These are phyloP conservation scores for Calliphora vomitoria DNA, from an alignment of 2,888 invertebrate genomes.

Conservation along the genomic window DNA sequence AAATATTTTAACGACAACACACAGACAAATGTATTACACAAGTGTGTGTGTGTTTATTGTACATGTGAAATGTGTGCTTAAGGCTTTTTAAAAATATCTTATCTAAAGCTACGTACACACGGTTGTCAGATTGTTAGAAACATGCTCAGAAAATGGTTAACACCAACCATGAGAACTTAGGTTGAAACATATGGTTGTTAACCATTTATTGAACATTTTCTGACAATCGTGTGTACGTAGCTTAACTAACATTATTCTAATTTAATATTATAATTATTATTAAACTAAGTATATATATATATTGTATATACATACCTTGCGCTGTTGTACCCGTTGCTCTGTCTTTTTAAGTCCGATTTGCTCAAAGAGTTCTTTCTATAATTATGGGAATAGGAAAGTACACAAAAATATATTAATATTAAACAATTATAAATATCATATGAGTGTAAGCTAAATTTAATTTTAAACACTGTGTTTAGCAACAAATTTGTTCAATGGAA, in stretches of 20 bases:
- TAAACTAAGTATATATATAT: too few relatives aligned
- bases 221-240: too few relatives aligned
- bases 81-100: too few relatives aligned
- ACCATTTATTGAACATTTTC: too few relatives aligned
- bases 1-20: too few relatives aligned
- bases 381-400: background rate
- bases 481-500: too few relatives aligned
- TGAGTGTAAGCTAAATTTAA: background rate
- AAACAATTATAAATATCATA: background rate
- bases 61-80: background rate
- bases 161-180: too few relatives aligned
- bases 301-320: constrained; percentile 52
- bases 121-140: too few relatives aligned
- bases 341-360: constrained; percentile 79
- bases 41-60: constrained; percentile 7
- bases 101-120: too few relatives aligned
- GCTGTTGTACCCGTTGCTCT: constrained; percentile 79
- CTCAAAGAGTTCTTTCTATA: constrained; percentile 78
- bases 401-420: constrained; percentile 17
- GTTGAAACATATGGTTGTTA: too few relatives aligned
- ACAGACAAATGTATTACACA: background rate
- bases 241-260: too few relatives aligned
- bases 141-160: too few relatives aligned
- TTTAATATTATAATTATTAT: background rate
- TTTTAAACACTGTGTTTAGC: background rate